Evolutionary conservation across 2,797 vertebrate genomes (phyloP).

Genomic region (Danio jaintianensis): DNA sequence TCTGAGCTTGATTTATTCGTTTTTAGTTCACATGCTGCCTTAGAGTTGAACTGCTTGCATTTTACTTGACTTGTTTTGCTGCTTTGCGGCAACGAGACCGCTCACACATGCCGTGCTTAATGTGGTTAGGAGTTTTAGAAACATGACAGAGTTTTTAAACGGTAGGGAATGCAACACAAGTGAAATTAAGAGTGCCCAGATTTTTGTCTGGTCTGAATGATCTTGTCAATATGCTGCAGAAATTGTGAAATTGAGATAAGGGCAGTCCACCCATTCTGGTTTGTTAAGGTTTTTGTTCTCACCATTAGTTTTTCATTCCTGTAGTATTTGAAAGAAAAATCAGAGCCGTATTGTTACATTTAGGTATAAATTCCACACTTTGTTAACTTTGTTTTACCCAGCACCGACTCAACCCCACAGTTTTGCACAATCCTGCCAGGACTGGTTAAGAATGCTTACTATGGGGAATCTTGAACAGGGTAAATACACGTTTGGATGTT

Average conservation of each 20-base stretch:
- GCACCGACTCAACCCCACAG: constrained; percentile 28
- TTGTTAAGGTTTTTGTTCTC: not conserved
- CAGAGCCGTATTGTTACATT: not conserved
- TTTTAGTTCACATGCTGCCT: constrained; percentile 85
- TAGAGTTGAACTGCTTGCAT: constrained; percentile 76
- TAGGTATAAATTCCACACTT: not conserved
- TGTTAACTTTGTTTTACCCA: constrained; percentile 44
- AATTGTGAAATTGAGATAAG: constrained; percentile 49
- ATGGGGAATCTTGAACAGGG: constrained; percentile 55
- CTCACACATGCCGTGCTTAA: constrained; percentile 42
- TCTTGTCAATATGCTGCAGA: constrained; percentile 58
- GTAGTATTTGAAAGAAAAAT: not conserved
- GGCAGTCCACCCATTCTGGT: not conserved
- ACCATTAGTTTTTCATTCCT: constrained; percentile 15
- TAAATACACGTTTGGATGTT: constrained; percentile 52
- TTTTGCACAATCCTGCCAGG: constrained; percentile 75
- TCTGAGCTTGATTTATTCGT: constrained; percentile 65
- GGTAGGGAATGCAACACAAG: constrained; percentile 44
- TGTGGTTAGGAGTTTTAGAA: constrained; percentile 62
- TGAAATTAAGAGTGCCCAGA: constrained; percentile 36
- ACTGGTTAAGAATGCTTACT: constrained; percentile 55
- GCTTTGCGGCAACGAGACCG: constrained; percentile 57
- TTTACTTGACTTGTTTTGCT: constrained; percentile 73
- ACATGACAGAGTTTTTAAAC: constrained; percentile 38
- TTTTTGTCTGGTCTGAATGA: constrained; percentile 37